Conservation (phyloP, 2,113 vertebrate genomes). For the Naja naja region DNA sequence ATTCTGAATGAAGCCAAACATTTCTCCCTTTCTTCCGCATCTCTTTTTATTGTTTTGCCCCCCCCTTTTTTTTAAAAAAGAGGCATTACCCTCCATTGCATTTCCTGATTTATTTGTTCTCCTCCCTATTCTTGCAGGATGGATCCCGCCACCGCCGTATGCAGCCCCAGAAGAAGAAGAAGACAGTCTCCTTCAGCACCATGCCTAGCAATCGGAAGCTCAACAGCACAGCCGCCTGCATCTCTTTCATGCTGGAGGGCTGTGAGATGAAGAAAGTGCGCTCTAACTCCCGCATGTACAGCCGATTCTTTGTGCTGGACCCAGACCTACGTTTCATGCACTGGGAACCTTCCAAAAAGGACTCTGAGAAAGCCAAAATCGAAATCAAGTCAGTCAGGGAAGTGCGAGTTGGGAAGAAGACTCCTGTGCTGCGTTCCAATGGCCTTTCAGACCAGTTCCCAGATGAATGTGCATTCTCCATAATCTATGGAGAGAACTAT, state of each 20-base stretch:
- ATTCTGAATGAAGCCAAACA: neutral
- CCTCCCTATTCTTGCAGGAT: constrained; percentile 71
- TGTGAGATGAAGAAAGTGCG: constrained; percentile 94
- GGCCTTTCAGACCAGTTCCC: constrained; percentile 91
- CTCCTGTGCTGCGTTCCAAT: constrained; percentile 84
- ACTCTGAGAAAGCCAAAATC: constrained; percentile 89
- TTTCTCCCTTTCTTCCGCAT: neutral
- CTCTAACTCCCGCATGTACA: constrained; percentile 92
- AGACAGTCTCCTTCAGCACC: constrained; percentile 91
- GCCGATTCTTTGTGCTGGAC: constrained; percentile 88
- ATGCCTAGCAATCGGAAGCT: constrained; percentile 90
- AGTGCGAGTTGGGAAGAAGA: constrained; percentile 90
- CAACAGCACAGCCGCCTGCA: constrained; percentile 89
- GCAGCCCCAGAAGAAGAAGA: constrained; percentile 76
- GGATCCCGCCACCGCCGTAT: constrained; percentile 78
- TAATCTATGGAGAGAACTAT: constrained; percentile 92
- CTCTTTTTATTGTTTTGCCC: neutral
- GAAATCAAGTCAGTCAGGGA: constrained; percentile 92
- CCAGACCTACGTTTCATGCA: constrained; percentile 85
- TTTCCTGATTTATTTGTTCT: constrained; percentile 33
- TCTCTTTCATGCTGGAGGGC: constrained; percentile 92
- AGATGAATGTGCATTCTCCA: constrained; percentile 89
- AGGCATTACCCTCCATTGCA: neutral
- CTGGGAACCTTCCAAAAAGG: constrained; percentile 93
- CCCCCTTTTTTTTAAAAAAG: neutral